Evolutionary conservation across 2,888 invertebrate genomes (phyloP).

Genomic region (Eristalinus aeneus): DNA sequence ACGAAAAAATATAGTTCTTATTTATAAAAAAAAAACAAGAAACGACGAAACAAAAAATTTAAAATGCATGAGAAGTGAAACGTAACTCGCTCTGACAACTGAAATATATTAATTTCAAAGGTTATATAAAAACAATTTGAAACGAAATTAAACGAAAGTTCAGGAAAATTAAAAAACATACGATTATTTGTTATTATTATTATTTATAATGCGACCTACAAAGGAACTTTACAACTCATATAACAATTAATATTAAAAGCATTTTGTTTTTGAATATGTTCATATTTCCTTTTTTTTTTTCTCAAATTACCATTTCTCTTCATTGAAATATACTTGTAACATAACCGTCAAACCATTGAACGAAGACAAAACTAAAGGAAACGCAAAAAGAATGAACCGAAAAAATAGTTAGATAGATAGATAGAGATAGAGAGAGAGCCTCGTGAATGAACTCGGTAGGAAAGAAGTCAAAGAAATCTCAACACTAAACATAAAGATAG

Average conservation of each 20-base stretch:
- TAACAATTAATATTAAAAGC: constrained; percentile 68
- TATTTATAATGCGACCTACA: constrained; percentile 61
- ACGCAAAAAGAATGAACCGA: neutral
- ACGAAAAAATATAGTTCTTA: neutral
- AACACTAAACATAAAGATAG: constrained; percentile 35
- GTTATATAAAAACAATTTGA: constrained; percentile 21
- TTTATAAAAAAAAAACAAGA: neutral
- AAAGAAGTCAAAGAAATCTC: neutral
- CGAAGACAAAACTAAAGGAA: neutral
- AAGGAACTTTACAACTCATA: constrained; percentile 67
- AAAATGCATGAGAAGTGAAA: constrained; percentile 62
- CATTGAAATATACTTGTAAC: constrained; percentile 36
- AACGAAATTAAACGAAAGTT: constrained; percentile 25
- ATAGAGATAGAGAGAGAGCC: neutral
- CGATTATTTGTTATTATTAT: constrained; percentile 53
- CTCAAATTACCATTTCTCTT: constrained; percentile 10
- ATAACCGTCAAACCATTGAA: constrained; percentile 44
- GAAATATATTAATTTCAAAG: constrained; percentile 18
- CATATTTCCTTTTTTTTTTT: constrained; percentile 37
- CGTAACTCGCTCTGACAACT: constrained; percentile 47
- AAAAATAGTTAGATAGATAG: constrained; percentile 11
- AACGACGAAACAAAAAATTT: constrained; percentile 21
- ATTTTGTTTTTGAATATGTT: constrained; percentile 39
- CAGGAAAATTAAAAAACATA: constrained; percentile 35
- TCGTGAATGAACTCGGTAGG: neutral